Base-by-base conservation (phyloP, 2,113 vertebrate genomes). In the Osmerus mordax region DNA sequence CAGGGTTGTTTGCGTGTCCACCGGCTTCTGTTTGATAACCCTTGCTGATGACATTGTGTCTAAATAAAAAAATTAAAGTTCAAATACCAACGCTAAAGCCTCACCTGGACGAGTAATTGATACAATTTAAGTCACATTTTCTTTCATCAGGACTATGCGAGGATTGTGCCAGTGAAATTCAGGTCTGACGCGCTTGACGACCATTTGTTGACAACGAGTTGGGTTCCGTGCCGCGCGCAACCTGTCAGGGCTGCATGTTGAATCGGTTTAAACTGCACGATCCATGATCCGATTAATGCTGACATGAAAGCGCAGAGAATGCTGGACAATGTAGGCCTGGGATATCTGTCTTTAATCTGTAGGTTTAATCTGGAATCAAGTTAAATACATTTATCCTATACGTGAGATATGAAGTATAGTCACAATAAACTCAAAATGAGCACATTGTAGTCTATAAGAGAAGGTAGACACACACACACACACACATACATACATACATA, bases 1-100 rank as follows among this genome's bases (percentile, higher is more conserved):
- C 12, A 21, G 0, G 3, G 54, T 80, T 3, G 71, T 60, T 0
- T 74, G 19, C 6, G 69, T 21, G 28, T 71, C 74, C 53, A 70
- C 70, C 1, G 64, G 59, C 67, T 78, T 81, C 0, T 71, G 18
- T 6, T 83, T 86, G 13, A 81, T 29, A 1, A 79, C 70, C 67
- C 76, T 82, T 0, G 85, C 79, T 1, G 59, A 29, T 14, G 87
- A 77, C 87, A 90, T 89, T 36, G 21, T 72, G 47, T 78, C 25
- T 2, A 47, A 47, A 47, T 47, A 47, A 47, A 47, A 47, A 47
- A 6, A 7, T 36, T 36, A 47, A 47, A 47, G 4, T 36, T 36
- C 32, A 36, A 36, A 36, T 36, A 7, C 7, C 4, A 0, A 1
- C 4, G 32, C 32, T 36, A 36, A 4, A 6, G 32, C 32, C 41